Conservation (phyloP, 2,888 invertebrate species). For the Drosophila mulleri region DNA sequence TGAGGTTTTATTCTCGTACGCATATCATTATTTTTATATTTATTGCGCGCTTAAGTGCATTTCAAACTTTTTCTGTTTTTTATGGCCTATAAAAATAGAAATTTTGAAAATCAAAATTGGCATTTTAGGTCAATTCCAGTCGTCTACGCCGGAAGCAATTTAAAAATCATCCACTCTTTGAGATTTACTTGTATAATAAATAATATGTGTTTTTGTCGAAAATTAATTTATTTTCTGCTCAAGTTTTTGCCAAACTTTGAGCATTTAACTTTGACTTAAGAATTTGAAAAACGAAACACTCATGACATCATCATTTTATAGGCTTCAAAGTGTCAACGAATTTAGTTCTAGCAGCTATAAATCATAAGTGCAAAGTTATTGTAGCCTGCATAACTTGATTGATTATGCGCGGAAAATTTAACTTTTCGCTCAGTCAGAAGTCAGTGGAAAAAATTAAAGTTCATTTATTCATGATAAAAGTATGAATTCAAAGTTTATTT, state of each 20-base stretch:
- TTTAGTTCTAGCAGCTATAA: constrained; percentile 7
- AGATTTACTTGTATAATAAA: too few species aligned
- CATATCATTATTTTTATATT: constrained; percentile 7
- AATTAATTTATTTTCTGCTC: neutral
- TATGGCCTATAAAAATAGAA: constrained; percentile 1
- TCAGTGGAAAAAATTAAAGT: neutral
- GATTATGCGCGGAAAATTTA: neutral
- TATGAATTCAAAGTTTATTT: neutral
- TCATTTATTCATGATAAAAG: neutral
- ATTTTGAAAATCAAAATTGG: neutral
- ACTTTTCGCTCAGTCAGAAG: neutral
- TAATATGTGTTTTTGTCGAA: neutral
- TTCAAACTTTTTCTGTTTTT: constrained; percentile 1
- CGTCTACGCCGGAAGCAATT: neutral
- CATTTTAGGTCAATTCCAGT: neutral
- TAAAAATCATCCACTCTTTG: too few species aligned
- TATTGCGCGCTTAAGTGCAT: constrained; percentile 23
- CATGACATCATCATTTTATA: neutral
- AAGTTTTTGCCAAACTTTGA: neutral
- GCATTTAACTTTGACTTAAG: neutral
- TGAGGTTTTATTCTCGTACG: neutral
- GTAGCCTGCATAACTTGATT: constrained; percentile 8
- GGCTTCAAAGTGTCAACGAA: neutral
- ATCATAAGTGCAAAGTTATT: constrained; percentile 15
- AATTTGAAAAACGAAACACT: neutral